Conservation (phyloP, 2,797 vertebrate species). For the Galaxias olidus region DNA sequence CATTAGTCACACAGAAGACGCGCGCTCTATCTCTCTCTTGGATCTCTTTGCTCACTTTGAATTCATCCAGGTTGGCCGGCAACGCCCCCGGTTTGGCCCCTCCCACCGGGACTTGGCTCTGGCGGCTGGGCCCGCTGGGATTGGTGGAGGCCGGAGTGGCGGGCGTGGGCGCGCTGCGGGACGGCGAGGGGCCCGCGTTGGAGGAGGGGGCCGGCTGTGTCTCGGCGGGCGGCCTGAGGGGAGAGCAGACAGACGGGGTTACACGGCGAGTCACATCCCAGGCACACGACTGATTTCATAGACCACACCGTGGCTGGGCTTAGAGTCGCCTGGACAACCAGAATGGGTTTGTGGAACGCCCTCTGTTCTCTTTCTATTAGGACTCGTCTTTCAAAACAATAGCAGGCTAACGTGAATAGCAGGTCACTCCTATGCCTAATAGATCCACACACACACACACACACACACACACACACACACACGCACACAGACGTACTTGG, state of each 20-base stretch:
- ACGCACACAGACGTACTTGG: slow-evolving; percentile 79
- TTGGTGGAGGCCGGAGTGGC: slow-evolving; percentile 60
- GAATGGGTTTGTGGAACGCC: too few species aligned
- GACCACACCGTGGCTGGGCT: too few species aligned
- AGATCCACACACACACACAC: neutral
- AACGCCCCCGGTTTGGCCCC: slow-evolving; percentile 81
- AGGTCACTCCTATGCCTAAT: too few species aligned
- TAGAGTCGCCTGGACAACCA: too few species aligned
- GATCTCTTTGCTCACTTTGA: slow-evolving; percentile 84
- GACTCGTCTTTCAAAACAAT: too few species aligned
- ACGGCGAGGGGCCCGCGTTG: slow-evolving; percentile 74
- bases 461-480: neutral
- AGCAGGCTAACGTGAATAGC: too few species aligned
- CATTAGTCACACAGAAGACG: too few species aligned
- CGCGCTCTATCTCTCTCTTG: too few species aligned
- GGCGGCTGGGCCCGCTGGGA: slow-evolving; percentile 73
- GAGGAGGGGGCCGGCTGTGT: slow-evolving; percentile 74
- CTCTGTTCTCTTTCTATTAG: too few species aligned
- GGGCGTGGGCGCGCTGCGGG: slow-evolving; percentile 63
- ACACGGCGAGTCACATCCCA: too few species aligned
- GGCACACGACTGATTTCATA: too few species aligned
- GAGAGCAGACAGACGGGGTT: slow-evolving; percentile 14
- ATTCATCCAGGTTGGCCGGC: slow-evolving; percentile 92
- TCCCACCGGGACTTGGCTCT: slow-evolving; percentile 68
- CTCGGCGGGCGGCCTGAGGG: slow-evolving; percentile 80